Conservation (phyloP, 2,797 vertebrate genomes). For the Tragelaphus eurycerus region DNA sequence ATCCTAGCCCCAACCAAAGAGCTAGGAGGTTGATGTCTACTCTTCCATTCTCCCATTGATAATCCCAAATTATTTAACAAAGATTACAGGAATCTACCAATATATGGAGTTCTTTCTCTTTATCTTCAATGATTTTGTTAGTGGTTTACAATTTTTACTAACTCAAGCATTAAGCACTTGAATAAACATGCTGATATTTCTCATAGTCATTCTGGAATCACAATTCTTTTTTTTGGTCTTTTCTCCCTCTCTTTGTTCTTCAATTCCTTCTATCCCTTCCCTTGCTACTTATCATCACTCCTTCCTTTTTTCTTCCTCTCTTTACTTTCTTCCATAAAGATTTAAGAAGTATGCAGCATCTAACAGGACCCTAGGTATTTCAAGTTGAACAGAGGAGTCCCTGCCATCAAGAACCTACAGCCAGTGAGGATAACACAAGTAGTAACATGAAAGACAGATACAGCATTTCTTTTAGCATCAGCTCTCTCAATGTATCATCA, state of each 20-base stretch:
- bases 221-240: neutral
- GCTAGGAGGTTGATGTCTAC: neutral
- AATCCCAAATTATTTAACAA: neutral
- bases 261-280: neutral
- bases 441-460: neutral
- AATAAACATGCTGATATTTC: neutral
- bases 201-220: neutral
- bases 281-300: neutral
- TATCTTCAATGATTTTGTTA: neutral
- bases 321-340: neutral
- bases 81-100: neutral
- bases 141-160: neutral
- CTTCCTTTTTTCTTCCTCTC: neutral
- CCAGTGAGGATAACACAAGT: neutral
- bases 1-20: neutral
- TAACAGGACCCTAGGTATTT: neutral
- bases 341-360: neutral
- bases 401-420: neutral
- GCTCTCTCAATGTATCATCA: neutral
- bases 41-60: neutral
- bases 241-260: neutral
- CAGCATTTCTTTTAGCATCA: neutral
- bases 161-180: neutral
- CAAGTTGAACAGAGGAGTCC: neutral
- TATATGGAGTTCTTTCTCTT: neutral